A percentile compares a stretch with the other conserved stretches of the same genome.
These are phyloP conservation scores for Lophius piscatorius DNA, from an alignment of 2,113 vertebrate species.

Conservation along the genomic window DNA sequence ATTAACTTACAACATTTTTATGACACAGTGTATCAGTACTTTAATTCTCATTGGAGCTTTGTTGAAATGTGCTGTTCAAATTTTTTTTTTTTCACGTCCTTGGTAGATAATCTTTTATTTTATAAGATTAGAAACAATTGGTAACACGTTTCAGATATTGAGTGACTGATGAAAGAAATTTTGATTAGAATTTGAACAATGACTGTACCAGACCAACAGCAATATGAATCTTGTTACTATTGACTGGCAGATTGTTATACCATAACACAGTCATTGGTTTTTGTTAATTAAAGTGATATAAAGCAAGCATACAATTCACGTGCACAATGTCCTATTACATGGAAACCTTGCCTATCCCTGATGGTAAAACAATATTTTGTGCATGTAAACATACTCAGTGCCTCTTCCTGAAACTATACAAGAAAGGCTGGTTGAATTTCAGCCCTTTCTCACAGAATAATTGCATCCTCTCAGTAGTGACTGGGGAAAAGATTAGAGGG, in stretches of 20 bases:
- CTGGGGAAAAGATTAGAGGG: neutral
- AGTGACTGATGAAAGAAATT: neutral
- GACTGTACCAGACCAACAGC: neutral
- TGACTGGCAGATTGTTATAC: neutral
- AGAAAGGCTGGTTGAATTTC: conserved; percentile 56
- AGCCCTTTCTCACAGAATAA: conserved; percentile 15
- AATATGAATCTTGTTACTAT: neutral
- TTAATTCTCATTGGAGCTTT: too few relatives aligned
- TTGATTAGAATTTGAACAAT: neutral
- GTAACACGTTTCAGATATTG: neutral
- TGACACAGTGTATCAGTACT: too few relatives aligned
- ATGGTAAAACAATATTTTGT: conserved; percentile 47
- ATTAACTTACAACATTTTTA: too few relatives aligned
- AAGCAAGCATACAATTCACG: conserved; percentile 10
- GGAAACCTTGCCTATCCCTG: too few relatives aligned
- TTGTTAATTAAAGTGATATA: too few relatives aligned
- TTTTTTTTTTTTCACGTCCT: too few relatives aligned
- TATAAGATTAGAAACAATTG: too few relatives aligned
- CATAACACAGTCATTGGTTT: too few relatives aligned
- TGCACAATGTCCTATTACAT: neutral
- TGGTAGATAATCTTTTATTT: too few relatives aligned
- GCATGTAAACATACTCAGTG: conserved; percentile 46
- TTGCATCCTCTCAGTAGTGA: conserved; percentile 11
- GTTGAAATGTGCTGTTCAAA: too few relatives aligned
- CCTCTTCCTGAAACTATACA: conserved; percentile 18